These are phyloP conservation scores for Excalfactoria chinensis DNA, from an alignment of 2,113 vertebrate species.

Conservation along the genomic window DNA sequence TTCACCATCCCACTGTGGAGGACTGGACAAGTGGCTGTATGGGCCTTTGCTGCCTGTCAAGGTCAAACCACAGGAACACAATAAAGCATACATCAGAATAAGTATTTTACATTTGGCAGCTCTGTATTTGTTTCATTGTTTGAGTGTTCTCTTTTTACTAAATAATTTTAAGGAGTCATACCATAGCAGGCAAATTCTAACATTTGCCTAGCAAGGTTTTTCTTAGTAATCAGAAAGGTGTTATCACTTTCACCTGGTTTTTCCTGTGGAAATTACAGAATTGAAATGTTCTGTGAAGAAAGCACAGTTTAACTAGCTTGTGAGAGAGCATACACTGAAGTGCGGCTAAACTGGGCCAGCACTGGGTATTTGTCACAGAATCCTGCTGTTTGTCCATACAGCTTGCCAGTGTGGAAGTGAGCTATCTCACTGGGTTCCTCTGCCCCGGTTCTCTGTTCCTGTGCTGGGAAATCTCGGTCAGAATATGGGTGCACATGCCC, in stretches of 20 bases:
- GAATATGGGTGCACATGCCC: fast-evolving
- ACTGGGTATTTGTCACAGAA: not conserved
- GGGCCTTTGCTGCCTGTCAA: not conserved
- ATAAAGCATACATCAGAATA: not conserved
- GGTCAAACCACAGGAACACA: not conserved
- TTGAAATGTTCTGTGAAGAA: not conserved
- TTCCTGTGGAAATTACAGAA: not conserved
- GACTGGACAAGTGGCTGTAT: not conserved
- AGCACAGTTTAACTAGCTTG: not conserved
- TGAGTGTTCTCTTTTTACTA: not conserved
- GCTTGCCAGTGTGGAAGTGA: not conserved
- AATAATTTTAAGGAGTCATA: not conserved
- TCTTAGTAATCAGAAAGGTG: not conserved
- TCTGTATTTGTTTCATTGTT: not conserved
- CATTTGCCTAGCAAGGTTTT: not conserved
- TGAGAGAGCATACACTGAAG: fast-evolving
- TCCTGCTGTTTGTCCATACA: not conserved
- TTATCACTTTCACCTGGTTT: not conserved
- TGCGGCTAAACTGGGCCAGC: not conserved
- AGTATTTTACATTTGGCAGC: not conserved
- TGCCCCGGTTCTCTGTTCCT: not conserved
- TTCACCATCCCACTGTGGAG: not conserved
- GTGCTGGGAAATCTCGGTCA: not conserved
- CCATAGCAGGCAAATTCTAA: not conserved
- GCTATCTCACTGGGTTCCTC: not conserved